These are phyloP conservation scores for Apostichopus leukothele DNA, from an alignment of 53 echinoderm and acorn worm species.

Conservation along the genomic window DNA sequence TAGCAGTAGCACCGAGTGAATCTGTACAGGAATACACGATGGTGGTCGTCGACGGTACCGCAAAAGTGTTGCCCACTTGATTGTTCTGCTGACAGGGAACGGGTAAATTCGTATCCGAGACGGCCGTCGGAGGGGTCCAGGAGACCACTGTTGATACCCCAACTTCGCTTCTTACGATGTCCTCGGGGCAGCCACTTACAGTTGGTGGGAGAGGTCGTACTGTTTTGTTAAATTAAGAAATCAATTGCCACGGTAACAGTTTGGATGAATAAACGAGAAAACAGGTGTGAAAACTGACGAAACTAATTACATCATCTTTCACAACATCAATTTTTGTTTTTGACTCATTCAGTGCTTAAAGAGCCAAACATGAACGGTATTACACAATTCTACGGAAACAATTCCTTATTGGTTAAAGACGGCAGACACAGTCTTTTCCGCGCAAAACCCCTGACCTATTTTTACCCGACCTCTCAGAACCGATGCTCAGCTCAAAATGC, in stretches of 20 bases:
- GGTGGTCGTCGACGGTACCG: slow-evolving; percentile 9
- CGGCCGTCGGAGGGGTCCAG: background rate
- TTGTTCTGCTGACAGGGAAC: background rate
- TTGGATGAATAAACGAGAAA: too few species aligned
- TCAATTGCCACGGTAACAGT: too few species aligned
- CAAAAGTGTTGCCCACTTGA: background rate
- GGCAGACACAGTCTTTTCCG: too few species aligned
- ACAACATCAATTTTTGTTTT: too few species aligned
- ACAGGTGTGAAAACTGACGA: background rate
- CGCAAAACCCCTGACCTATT: too few species aligned
- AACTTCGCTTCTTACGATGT: background rate
- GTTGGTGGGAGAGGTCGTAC: slow-evolving; percentile 15
- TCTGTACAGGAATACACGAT: slow-evolving; percentile 30
- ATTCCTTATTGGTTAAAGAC: too few species aligned
- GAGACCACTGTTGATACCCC: background rate
- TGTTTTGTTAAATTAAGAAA: background rate
- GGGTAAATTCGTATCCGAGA: background rate
- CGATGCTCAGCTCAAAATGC: too few species aligned
- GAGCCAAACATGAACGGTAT: too few species aligned
- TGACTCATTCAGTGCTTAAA: too few species aligned
- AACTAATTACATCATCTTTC: background rate
- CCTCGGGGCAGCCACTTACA: background rate
- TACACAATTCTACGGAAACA: too few species aligned
- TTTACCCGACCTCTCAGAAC: too few species aligned
- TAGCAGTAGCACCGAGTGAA: background rate